A percentile compares a stretch with the other conserved stretches of the same genome.
These are phyloP conservation scores for Dicrurus megarhynchus DNA, from an alignment of 2,113 vertebrate species.

Conservation along the genomic window DNA sequence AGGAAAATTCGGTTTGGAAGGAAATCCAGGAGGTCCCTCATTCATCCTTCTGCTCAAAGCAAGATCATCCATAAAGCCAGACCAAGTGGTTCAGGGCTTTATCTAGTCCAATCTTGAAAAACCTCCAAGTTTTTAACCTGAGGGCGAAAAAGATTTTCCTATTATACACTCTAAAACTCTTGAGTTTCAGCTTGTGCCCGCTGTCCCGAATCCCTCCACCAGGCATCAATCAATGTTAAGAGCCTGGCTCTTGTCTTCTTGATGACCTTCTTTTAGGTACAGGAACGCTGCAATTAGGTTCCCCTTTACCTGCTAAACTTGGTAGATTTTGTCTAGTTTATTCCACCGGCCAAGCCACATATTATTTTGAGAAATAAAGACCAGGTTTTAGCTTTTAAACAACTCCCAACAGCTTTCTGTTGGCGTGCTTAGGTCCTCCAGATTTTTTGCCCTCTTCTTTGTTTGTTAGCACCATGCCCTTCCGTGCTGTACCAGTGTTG, in stretches of 20 bases:
- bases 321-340: background rate
- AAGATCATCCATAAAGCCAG: background rate
- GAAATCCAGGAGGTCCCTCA: background rate
- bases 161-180: background rate
- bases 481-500: fast-evolving
- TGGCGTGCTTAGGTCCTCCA: background rate
- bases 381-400: background rate
- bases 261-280: background rate
- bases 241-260: background rate
- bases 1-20: background rate
- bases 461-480: background rate
- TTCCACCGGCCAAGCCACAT: background rate
- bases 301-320: background rate
- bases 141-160: background rate
- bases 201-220: background rate
- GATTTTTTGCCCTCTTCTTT: background rate
- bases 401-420: background rate
- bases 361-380: background rate
- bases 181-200: fast-evolving
- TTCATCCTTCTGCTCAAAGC: background rate
- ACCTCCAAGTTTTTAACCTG: background rate
- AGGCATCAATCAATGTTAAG: background rate
- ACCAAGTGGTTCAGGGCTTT: background rate
- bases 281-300: background rate
- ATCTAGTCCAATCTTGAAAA: background rate